Evolutionary conservation across 92 coral and sea anemone genomes (phyloP).

Genomic region (Heliopora coerulea): DNA sequence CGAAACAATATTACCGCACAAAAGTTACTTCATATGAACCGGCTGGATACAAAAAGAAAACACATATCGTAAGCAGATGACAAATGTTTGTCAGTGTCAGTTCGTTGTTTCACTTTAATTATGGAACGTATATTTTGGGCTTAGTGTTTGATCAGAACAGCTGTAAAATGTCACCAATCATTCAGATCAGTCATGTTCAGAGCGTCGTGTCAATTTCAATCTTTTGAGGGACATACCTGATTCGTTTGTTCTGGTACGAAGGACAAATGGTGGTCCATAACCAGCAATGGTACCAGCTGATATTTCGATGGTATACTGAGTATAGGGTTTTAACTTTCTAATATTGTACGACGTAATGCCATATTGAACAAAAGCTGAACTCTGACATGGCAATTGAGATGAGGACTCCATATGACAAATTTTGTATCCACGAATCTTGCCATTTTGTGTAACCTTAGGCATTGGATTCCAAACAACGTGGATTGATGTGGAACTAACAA

Average conservation of each 20-base stretch:
- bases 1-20: no score
- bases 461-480: constrained; percentile 2
- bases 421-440: constrained; percentile 9
- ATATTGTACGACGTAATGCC: not conserved
- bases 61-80: no score
- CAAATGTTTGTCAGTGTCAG: no score
- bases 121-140: no score
- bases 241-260: constrained; percentile 4
- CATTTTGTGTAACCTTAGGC: not conserved
- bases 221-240: constrained; percentile 23
- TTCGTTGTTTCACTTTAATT: no score
- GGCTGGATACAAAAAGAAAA: no score
- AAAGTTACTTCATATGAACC: no score
- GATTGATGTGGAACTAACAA: not conserved
- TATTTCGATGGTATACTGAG: constrained; percentile 12
- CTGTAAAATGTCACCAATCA: no score
- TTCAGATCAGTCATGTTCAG: no score
- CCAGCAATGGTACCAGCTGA: constrained; percentile 23
- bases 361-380: not conserved
- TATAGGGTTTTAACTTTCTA: not conserved
- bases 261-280: constrained; percentile 5
- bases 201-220: no score
- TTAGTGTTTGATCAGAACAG: no score
- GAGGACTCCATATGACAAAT: constrained; percentile 8
- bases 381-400: not conserved